Conservation (phyloP, 2,888 invertebrate genomes). For the Philonicus albiceps region DNA sequence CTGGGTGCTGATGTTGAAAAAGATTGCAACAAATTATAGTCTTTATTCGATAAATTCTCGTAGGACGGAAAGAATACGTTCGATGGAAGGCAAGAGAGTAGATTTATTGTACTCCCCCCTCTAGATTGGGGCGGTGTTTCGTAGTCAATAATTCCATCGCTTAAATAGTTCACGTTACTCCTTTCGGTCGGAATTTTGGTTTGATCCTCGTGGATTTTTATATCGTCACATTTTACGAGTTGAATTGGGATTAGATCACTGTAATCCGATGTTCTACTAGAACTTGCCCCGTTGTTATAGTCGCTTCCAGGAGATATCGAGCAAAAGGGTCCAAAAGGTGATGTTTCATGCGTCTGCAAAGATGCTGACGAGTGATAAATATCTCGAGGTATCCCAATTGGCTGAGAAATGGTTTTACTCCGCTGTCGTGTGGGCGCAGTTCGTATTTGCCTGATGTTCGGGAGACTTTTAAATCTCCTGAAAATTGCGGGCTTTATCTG, state of each 20-base stretch:
- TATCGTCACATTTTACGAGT: slow-evolving; percentile 61
- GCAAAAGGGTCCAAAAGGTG: neutral
- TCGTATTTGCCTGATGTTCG: slow-evolving; percentile 55
- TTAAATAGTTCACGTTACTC: slow-evolving; percentile 7
- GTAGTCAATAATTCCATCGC: slow-evolving; percentile 35
- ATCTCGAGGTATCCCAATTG: slow-evolving; percentile 59
- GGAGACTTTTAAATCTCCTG: slow-evolving; percentile 63
- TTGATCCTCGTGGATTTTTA: slow-evolving; percentile 62
- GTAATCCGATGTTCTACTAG: slow-evolving; percentile 2
- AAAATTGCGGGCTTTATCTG: neutral
- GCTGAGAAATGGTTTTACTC: slow-evolving; percentile 54
- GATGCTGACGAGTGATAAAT: slow-evolving; percentile 42
- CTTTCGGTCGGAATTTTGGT: neutral
- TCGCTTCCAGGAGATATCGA: neutral
- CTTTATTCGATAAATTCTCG: neutral
- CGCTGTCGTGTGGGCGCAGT: slow-evolving; percentile 50
- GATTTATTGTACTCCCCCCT: slow-evolving; percentile 38
- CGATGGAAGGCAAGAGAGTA: slow-evolving; percentile 42
- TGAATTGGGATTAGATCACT: slow-evolving; percentile 52
- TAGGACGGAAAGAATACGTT: slow-evolving; percentile 40
- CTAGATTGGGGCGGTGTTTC: slow-evolving; percentile 37
- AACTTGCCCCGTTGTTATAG: neutral
- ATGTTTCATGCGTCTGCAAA: neutral
- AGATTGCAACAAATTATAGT: neutral
- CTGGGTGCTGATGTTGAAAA: slow-evolving; percentile 49